phyloP scores from a whole-genome alignment of 2,113 vertebrate genomes.

The Lynx canadensis region DNA sequence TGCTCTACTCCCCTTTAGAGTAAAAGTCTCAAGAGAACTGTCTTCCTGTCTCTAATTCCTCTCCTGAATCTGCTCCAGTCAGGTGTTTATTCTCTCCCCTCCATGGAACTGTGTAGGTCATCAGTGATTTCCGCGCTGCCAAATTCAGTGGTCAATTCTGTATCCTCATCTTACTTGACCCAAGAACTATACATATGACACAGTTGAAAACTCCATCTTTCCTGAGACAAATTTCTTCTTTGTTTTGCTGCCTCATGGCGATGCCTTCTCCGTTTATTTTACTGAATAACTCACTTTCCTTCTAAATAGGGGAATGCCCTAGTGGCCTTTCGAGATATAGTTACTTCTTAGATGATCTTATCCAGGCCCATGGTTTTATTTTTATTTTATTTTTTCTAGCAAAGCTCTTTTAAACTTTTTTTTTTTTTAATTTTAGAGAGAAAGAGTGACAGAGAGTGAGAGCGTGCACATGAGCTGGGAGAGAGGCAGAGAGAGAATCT shows the following conservation, averaged over 20 bases:
- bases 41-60: neutral
- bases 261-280: neutral
- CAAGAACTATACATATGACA: neutral
- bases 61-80: neutral
- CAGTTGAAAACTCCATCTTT: neutral
- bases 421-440: no score
- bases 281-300: neutral
- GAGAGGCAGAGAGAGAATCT: no score
- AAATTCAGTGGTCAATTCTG: neutral
- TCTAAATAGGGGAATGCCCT: neutral
- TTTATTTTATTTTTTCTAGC: no score
- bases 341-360: neutral
- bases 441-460: no score
- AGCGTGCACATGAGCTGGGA: no score
- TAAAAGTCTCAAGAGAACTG: neutral
- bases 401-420: no score
- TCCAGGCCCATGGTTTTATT: neutral
- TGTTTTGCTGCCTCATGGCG: neutral
- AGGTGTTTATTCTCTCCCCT: neutral
- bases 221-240: neutral
- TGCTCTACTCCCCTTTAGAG: neutral
- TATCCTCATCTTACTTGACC: neutral
- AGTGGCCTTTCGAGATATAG: neutral
- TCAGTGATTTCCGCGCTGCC: neutral
- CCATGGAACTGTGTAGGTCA: neutral